Evolutionary conservation across 2,113 vertebrate genomes (phyloP), one percentile per base, ranked within the genome.

Genomic region (Silurus meridionalis): DNA sequence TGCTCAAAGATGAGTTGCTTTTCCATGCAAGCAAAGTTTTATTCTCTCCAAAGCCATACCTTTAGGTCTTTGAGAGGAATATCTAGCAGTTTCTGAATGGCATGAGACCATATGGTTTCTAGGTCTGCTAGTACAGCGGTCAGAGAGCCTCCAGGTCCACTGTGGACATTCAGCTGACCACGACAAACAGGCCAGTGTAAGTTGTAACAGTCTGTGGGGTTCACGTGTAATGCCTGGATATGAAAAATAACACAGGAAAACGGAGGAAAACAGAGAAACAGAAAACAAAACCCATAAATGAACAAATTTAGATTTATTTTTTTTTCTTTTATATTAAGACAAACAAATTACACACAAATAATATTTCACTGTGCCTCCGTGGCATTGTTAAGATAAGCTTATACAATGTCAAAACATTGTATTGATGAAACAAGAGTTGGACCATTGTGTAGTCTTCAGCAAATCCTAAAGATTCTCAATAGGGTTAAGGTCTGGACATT

Each of bases 21-120:
- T 37, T 37, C 37, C 37, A 37, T 37, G 2, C 1, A 37, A 37
- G 37, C 37, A 25, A 23, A 5, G 37, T 3, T 2, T n/a, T 57
- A 23, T 23, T n/a, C n/a, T 9, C 11, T 21, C 5, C 2, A 9
- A 11, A 21, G 0, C 21, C 58, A 90, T 87, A 99, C 98, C 98
- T 99, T 99, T n/a, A 99, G 91, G 93, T 99, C 98, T 94, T 97
- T 98, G 78, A 98, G 88, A 5, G 97, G 96, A 88, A 99, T 98
- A 93, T 99, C 98, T 90, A 99, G 94, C 7, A 97, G 96, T 69
- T 98, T 99, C 86, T 99, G 98, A 92, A 99, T 95, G 78, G 96
- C 94, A 28, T 98, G 92, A 83, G 96, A 96, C 98, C 98, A 99
- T 92, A 99, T 98, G 0, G 95, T 94, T 94, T 99, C 97, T 23